A percentile compares a stretch with the other conserved stretches of the same genome.
Conservation (phyloP, 2,797 vertebrate genomes). For the Acrossocheilus fasciatus region DNA sequence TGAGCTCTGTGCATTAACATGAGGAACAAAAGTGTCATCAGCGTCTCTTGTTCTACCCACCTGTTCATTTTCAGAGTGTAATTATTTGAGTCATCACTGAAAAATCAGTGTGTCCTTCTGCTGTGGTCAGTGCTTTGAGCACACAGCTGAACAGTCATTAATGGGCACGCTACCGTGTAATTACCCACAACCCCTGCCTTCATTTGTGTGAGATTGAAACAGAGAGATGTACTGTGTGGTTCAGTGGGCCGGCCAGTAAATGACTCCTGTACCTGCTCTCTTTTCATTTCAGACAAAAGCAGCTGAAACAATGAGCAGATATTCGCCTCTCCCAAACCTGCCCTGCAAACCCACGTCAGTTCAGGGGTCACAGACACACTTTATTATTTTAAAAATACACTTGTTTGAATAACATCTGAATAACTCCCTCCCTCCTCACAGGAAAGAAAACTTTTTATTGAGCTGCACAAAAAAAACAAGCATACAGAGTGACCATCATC, state of each 20-base stretch:
- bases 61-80: constrained; percentile 24
- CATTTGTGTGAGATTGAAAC: neutral
- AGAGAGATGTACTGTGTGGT: neutral
- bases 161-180: constrained; percentile 28
- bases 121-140: constrained; percentile 24
- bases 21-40: constrained; percentile 16
- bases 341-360: neutral
- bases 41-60: constrained; percentile 17
- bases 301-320: constrained; percentile 8
- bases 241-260: neutral
- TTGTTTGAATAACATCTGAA: neutral
- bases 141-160: constrained; percentile 8
- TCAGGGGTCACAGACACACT: neutral
- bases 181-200: constrained; percentile 28
- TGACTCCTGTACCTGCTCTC: constrained; percentile 9
- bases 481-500: neutral
- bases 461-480: neutral
- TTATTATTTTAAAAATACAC: neutral
- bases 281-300: constrained; percentile 26
- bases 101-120: constrained; percentile 16
- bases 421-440: neutral
- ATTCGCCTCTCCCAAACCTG: neutral
- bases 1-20: neutral
- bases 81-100: constrained; percentile 28
- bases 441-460: neutral